Percentiles rank a stretch among this genome's conserved stretches.
phyloP scores from a whole-genome alignment of 2,113 vertebrate species.

The Lontra canadensis region DNA sequence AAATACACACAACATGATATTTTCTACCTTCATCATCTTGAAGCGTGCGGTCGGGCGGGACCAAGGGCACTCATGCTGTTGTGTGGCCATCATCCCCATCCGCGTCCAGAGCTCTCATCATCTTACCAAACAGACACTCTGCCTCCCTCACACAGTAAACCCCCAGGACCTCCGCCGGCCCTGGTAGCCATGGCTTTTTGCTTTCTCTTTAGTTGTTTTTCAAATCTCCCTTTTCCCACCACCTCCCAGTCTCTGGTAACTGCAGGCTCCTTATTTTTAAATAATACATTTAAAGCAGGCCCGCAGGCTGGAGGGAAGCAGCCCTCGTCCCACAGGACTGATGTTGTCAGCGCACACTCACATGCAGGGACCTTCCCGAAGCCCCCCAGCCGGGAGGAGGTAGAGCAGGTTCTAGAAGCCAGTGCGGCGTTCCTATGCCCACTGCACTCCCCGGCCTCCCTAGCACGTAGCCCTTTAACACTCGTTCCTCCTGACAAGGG shows the following conservation, averaged over 20 bases:
- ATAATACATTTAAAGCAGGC: not conserved
- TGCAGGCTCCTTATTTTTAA: not conserved
- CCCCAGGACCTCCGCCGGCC: fast-evolving
- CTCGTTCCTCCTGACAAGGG: too few relatives aligned
- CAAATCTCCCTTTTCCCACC: not conserved
- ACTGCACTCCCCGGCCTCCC: fast-evolving
- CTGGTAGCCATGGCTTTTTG: not conserved
- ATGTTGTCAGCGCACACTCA: not conserved
- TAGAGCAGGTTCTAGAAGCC: not conserved
- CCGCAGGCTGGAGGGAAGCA: too few relatives aligned
- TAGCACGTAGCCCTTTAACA: not conserved
- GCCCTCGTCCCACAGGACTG: fast-evolving
- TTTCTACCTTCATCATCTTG: too few relatives aligned
- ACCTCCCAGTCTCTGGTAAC: not conserved
- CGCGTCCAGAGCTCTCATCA: not conserved
- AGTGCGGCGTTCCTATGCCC: fast-evolving
- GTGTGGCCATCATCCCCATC: fast-evolving
- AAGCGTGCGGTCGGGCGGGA: fast-evolving
- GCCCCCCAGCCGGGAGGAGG: fast-evolving
- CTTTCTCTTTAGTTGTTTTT: not conserved
- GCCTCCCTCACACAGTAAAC: not conserved
- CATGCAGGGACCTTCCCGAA: not conserved
- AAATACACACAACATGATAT: not conserved
- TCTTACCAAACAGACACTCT: not conserved
- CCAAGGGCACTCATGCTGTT: fast-evolving